Base-by-base conservation (phyloP, 2,113 vertebrate genomes). In the Passer domesticus region DNA sequence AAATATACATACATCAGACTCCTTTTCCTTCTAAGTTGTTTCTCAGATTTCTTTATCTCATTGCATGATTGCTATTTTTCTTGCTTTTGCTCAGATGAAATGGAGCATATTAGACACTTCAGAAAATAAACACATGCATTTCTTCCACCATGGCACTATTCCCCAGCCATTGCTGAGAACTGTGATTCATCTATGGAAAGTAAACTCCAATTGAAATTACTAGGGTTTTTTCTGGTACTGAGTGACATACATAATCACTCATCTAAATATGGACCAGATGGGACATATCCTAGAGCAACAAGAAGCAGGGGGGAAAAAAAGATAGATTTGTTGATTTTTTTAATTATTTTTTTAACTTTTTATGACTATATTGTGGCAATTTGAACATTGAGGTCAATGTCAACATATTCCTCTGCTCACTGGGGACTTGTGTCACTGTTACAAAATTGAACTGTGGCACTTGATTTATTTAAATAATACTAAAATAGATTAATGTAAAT, bases 401-500 rank as follows among this genome's bases (percentile, higher is more conserved):
- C 63, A 79, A 76, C 39, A 83, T 87, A 87, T 66, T 91, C 37
- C 15, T 84, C 11, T 64, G 33, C 60, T 91, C 49, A 53, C 22
- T 37, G 22, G 44, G 9, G 37, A 56, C 13, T 87, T 60, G 15
- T 47, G 30, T 37, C 56, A 58, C 11, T 64, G 35, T 52, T 76
- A 56, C 53, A 88, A 85, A 87, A 88, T 52, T 44, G 83, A 90
- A 79, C 21, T 3, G 3, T 64, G 68, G 31, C 15, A 56, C 55
- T 60, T 25, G 7, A 92, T 60, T 90, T 92, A 91, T 64, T 80
- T 83, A 77, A 85, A 80, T 68, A 69, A 74, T 31, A 63, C 31
- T 16, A 87, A 78, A 89, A 78, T 83, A 83, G 70, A 92, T 53
- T 74, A 73, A 86, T 53, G 27, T 39, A 94, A 86, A 92, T 92